phyloP scores from a whole-genome alignment of 2,888 invertebrate genomes.

The Boloria selene region DNA sequence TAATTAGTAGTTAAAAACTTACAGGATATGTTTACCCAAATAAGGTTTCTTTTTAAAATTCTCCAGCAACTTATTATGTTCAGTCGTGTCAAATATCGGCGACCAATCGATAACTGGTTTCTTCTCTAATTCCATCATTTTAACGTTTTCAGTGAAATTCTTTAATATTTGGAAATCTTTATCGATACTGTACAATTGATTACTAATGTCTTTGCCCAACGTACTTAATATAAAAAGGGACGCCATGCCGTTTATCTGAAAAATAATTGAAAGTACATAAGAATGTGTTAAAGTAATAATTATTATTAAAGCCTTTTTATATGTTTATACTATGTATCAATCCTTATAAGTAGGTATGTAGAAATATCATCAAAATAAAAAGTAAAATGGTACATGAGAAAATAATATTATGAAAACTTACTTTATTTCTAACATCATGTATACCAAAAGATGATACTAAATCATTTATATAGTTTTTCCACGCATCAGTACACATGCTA shows the following conservation, averaged over 20 bases:
- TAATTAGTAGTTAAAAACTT: slow-evolving; percentile 44
- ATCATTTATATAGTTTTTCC: slow-evolving; percentile 68
- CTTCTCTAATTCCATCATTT: slow-evolving; percentile 46
- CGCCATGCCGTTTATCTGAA: slow-evolving; percentile 74
- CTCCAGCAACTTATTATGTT: slow-evolving; percentile 58
- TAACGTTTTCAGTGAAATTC: slow-evolving; percentile 57
- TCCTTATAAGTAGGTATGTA: too few relatives aligned
- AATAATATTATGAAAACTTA: slow-evolving; percentile 51
- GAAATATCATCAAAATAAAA: background rate
- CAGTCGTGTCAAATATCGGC: slow-evolving; percentile 50
- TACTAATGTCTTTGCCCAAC: slow-evolving; percentile 67
- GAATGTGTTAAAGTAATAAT: too few relatives aligned
- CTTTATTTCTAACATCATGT: slow-evolving; percentile 66
- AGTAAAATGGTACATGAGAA: background rate
- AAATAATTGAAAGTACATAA: slow-evolving; percentile 20
- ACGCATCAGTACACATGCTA: slow-evolving; percentile 63
- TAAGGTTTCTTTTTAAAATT: slow-evolving; percentile 52
- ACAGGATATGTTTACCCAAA: slow-evolving; percentile 70
- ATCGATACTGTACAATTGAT: slow-evolving; percentile 63
- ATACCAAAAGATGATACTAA: slow-evolving; percentile 68
- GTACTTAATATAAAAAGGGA: slow-evolving; percentile 71
- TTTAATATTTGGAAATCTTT: slow-evolving; percentile 61
- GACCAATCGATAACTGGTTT: slow-evolving; percentile 54
- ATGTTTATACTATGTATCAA: too few relatives aligned
- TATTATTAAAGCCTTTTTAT: too few relatives aligned